Evolutionary conservation across 2,888 invertebrate species (phyloP).

Genomic region (Steinernema scapterisci): DNA sequence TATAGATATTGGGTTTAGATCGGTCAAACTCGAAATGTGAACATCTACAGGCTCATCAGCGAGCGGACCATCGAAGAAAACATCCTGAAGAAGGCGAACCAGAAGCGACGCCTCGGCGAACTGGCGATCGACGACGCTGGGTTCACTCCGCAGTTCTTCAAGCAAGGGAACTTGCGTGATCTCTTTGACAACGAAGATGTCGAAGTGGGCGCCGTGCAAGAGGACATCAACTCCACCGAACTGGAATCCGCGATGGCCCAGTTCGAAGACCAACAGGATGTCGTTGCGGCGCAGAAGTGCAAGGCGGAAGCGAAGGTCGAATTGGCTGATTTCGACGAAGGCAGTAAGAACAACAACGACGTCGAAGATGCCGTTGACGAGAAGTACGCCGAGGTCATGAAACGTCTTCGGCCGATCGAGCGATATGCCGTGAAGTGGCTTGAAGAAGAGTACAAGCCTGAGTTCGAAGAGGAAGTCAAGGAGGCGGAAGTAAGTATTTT

Average conservation of each 20-base stretch:
- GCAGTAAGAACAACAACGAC: constrained; percentile 1
- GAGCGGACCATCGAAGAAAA: constrained; percentile 98
- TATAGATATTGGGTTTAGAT: constrained; percentile 74
- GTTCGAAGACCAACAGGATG: constrained; percentile 65
- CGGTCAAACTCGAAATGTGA: constrained; percentile 97
- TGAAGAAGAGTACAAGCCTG: constrained; percentile 82
- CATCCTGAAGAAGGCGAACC: constrained; percentile 96
- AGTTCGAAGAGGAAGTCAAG: constrained; percentile 81
- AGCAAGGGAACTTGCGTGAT: constrained; percentile 69
- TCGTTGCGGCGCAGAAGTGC: constrained; percentile 58
- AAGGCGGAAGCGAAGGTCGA: constrained; percentile 55
- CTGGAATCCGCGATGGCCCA: constrained; percentile 53
- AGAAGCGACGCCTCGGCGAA: constrained; percentile 91
- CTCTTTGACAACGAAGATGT: constrained; percentile 60
- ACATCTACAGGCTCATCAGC: constrained; percentile 93
- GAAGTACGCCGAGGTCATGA: not conserved
- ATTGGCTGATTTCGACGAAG: constrained; percentile 52
- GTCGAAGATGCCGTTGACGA: constrained; percentile 21
- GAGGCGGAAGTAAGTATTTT: constrained; percentile 77
- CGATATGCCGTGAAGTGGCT: constrained; percentile 91
- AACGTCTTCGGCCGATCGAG: constrained; percentile 88
- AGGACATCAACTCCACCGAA: constrained; percentile 44
- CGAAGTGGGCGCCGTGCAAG: not conserved
- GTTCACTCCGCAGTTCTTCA: constrained; percentile 95
- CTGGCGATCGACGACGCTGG: constrained; percentile 98